A percentile compares a stretch with the other conserved stretches of the same genome.
Evolutionary conservation across 2,113 vertebrate species (phyloP).

Genomic region (Eubucco bourcierii): DNA sequence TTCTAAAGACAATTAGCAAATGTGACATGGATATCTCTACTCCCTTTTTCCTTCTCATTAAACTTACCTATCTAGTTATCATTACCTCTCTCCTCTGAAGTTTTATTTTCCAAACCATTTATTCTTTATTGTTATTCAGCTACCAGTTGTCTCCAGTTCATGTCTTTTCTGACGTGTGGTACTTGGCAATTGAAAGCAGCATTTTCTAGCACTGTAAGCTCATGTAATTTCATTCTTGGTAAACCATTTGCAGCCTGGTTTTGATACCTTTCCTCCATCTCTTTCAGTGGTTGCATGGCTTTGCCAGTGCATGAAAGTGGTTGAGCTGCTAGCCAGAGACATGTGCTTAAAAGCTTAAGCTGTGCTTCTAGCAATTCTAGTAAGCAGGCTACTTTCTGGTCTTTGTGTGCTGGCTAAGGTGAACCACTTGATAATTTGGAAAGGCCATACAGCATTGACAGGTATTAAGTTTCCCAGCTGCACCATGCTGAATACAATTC

Average conservation of each 20-base stretch:
- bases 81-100: not conserved
- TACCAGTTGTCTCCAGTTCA: not conserved
- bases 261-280: not conserved
- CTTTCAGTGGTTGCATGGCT: not conserved
- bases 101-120: constrained; percentile 8
- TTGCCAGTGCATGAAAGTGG: not conserved
- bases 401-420: not conserved
- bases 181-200: not conserved
- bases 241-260: not conserved
- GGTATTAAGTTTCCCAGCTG: not conserved
- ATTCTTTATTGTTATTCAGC: not conserved
- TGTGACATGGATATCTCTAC: not conserved
- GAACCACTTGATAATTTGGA: not conserved
- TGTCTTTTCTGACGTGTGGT: not conserved
- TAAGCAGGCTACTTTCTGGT: not conserved
- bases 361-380: not conserved
- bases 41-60: not conserved
- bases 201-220: not conserved
- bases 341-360: not conserved
- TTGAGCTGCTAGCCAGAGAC: not conserved
- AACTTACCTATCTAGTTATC: not conserved
- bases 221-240: not conserved
- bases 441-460: not conserved
- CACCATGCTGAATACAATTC: not conserved
- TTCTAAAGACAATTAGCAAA: not conserved